Evolutionary conservation across 2,113 vertebrate species (phyloP), one percentile per base, ranked within the genome.

Genomic region (Anolis carolinensis): DNA sequence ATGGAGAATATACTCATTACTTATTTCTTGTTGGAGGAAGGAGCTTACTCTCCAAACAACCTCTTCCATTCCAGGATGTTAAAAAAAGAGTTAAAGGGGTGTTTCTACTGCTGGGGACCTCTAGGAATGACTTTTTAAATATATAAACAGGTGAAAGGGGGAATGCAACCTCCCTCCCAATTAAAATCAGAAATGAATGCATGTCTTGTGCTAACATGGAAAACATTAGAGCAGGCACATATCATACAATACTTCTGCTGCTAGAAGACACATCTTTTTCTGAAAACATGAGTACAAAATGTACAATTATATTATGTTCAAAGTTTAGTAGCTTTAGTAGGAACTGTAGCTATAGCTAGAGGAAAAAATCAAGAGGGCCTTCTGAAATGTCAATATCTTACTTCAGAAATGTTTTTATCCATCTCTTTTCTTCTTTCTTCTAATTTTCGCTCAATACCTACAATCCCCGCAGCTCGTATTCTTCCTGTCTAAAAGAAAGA

Each of bases 401-500:
- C 98, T 97, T 99, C 98, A 25, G 98, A 99, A 97, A 99, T 99
- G 94, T 99, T 99, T 97, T 99, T 99, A 96, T 99, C 99, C 0
- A 97, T 99, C 95, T 99, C 99, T 97, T 99, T 99, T 95, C 99
- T 98, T 95, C 97, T 99, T 96, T 99, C 98, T 94, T 99, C 98
- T 81, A 99, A 95, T 93, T 99, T 99, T 94, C 98, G 97, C 94
- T 99, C 98, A 23, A 99, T 99, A 75, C 99, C 98, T 86, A 99
- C 98, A 95, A 99, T 99, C 90, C 99, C 99, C 87, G 98, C 98
- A 27, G 98, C 99, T 25, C 97, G 97, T 88, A 97, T 96, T 96
- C 97, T 98, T 98, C 98, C 98, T 96, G 97, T 88, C 98, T 99
- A 86, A 5, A 92, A 77, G 91, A 3, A 83, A 86, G 30, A 81